These are phyloP conservation scores for Alcis repandata DNA, from an alignment of 2,888 invertebrate species.

Conservation along the genomic window DNA sequence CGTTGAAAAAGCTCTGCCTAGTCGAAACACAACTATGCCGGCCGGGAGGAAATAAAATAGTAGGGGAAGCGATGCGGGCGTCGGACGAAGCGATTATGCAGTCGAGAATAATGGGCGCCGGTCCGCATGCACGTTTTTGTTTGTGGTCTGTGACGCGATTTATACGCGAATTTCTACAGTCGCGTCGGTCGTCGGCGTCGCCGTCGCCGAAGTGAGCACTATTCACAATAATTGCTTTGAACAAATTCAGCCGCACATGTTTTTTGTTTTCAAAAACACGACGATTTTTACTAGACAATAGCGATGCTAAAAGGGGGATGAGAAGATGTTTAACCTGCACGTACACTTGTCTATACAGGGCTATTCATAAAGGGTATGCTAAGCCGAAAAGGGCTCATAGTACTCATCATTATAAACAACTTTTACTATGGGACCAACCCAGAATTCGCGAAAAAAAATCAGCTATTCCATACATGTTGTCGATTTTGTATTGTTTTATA, in stretches of 20 bases:
- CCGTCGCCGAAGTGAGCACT: slow-evolving; percentile 83
- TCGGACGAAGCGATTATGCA: slow-evolving; percentile 87
- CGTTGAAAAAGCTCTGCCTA: slow-evolving; percentile 79
- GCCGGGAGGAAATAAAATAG: slow-evolving; percentile 85
- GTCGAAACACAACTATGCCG: slow-evolving; percentile 82
- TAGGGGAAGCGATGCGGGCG: slow-evolving; percentile 85
- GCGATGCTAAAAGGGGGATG: no score
- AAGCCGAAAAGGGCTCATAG: no score
- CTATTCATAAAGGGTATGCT: no score
- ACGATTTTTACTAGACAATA: neutral
- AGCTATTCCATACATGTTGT: no score
- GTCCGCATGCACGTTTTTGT: slow-evolving; percentile 87
- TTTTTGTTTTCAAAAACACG: slow-evolving; percentile 64
- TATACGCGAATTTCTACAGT: slow-evolving; percentile 85
- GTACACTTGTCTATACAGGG: no score
- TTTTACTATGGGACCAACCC: no score
- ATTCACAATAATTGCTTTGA: slow-evolving; percentile 85
- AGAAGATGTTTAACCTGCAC: no score
- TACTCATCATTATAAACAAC: no score
- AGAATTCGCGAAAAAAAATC: no score
- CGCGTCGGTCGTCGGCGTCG: slow-evolving; percentile 47
- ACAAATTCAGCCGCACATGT: slow-evolving; percentile 75
- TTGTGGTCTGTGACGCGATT: slow-evolving; percentile 87
- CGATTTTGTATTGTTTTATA: no score
- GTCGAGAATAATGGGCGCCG: slow-evolving; percentile 86